Percentiles rank a stretch among this genome's conserved stretches.
Conservation (phyloP, 2,113 vertebrate species). For the Rhombomys opimus region DNA sequence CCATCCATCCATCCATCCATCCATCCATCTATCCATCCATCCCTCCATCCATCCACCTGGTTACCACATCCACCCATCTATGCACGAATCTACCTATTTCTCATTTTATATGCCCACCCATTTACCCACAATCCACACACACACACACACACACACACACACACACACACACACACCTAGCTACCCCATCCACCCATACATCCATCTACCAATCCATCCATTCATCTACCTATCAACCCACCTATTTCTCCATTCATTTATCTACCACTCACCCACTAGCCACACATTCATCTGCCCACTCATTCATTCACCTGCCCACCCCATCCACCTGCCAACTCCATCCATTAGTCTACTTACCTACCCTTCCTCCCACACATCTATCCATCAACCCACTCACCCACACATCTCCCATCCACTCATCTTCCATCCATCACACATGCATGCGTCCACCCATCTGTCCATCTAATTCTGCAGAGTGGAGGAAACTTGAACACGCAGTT, state of each 20-base stretch:
- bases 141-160: too few relatives aligned
- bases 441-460: neutral
- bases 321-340: neutral
- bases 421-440: neutral
- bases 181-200: accelerated
- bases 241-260: neutral
- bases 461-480: neutral
- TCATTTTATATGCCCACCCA: neutral
- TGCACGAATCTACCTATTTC: neutral
- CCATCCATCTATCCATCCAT: neutral
- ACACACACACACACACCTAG: accelerated
- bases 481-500: neutral
- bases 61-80: neutral
- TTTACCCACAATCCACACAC: neutral
- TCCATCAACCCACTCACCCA: neutral
- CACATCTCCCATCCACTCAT: neutral
- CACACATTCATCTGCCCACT: accelerated
- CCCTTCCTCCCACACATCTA: neutral
- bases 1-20: too few relatives aligned
- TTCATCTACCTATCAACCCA: neutral
- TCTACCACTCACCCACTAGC: neutral
- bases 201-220: neutral
- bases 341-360: accelerated
- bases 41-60: too few relatives aligned
- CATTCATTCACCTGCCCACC: neutral